Base-by-base conservation (phyloP, 2,888 invertebrate species). In the Melieria omissa region DNA sequence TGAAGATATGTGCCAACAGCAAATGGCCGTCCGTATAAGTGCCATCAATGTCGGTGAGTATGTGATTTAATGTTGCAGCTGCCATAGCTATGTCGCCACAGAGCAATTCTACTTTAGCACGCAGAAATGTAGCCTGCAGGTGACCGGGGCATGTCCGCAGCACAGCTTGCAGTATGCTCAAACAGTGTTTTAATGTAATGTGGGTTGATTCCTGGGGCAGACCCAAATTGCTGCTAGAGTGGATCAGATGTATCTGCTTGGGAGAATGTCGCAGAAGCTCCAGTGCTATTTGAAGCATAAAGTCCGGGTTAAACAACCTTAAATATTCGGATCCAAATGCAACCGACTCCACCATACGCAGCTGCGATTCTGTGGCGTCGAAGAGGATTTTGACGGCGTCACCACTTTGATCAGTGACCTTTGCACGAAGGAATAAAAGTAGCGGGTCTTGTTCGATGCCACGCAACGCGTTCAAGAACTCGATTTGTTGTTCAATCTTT, bases 111-210 rank as follows among this genome's bases (percentile, higher is more conserved):
- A 95, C 89, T 84, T 93, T 94, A 0, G 95, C 94, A 75, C 94
- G 87, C 74, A 94, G 89, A 83, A 91, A 93, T 44, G 92, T 84
- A 4, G 91, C 92, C 63, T 88, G 86, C 64, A 90, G 89, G 70
- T 95, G 89, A 0, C 96, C 96, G 0, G 98, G 97, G 83, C 96
- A 96, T 7, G 93, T 92, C 71, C 93, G 91, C 9, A 91, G 90
- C 29, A 97, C 87, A 10, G 90, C 89, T 78, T 93, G 92, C 44
- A 97, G 88, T 66, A 95, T 89, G 76, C 90, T 90, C 6, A 91
- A 86, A 79, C 91, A 90, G 76, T 90, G 89, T 72, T 90, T 89
- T 29, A 92, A 85, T 0, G 89, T 88, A 47, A 88, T 83, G 16
- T 88, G 83, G 60, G 88, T 84, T n/a, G 85, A 87, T n/a, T 87